phyloP scores from a whole-genome alignment of 2,113 vertebrate genomes.

The Rhinogobius similis region DNA sequence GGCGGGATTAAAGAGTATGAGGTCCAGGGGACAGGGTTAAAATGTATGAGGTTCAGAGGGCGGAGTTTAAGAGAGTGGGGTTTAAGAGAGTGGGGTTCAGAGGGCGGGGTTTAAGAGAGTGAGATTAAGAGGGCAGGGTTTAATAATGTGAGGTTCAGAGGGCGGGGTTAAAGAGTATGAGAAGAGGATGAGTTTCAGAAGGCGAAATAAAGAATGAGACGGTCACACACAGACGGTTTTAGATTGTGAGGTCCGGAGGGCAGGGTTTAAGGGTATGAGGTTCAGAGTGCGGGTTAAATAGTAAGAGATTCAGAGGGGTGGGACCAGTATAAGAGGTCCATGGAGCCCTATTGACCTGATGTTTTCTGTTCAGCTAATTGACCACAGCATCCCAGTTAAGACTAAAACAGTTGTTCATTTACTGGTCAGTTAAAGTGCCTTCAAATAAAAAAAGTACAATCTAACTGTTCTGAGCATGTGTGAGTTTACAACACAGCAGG shows the following conservation, averaged over 20 bases:
- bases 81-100: neutral
- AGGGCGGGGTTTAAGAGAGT: neutral
- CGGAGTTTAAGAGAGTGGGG: neutral
- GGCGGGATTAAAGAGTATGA: neutral
- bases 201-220: too few relatives aligned
- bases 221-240: neutral
- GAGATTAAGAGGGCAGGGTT: neutral
- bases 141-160: neutral
- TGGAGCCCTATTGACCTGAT: neutral
- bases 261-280: neutral
- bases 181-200: neutral
- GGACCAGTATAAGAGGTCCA: neutral
- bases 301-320: neutral
- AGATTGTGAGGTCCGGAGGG: neutral
- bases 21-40: neutral
- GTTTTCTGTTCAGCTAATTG: neutral
- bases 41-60: neutral
- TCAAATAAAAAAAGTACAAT: neutral
- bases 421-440: neutral
- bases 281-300: neutral
- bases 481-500: conserved; percentile 21
- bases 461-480: neutral
- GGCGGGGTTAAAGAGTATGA: neutral
- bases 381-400: neutral
- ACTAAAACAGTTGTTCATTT: neutral